Base-by-base conservation (phyloP, 2,113 vertebrate species). In the Ptychochromis oligacanthus region DNA sequence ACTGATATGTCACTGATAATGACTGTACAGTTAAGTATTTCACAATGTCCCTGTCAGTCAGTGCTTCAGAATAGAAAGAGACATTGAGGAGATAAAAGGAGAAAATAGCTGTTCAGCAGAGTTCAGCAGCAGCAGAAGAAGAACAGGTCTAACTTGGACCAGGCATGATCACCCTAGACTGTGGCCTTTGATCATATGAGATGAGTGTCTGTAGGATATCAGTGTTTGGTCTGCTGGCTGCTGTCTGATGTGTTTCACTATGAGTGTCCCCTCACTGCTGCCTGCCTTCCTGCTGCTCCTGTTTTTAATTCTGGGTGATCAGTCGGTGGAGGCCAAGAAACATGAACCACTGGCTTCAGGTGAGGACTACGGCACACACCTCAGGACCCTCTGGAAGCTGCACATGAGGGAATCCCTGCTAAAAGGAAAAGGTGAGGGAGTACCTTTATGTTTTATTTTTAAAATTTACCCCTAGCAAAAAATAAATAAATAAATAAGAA, bases 381-480 rank as follows among this genome's bases (percentile, higher is more conserved):
- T 94, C 38, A 77, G 34, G 76, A 75, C 56, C 38, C 82, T 90
- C 58, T 95, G 94, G 94, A 88, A 83, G 89, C 79, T 90, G 15
- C 90, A 91, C 70, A 38, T 94, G 40, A 93, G 61, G 70, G 92
- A 95, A n/a, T 15, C 70, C 6, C 65, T 76, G 61, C 77, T 84
- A n/a, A 89, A 61, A 75, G 81, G 57, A 38, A 87, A 89, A 91
- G 93, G 95, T 95, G 15, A 75, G 65, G n/a, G 7, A 26, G 24
- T 6, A 6, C 36, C 36, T 36, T 36, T 36, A 13, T 13, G 3
- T 46, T 46, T 46, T 10, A 10, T 40, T 40, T 40, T 40, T 10
- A 40, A 13, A 43, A 12, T 1, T 13, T 43, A 12, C 10, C 40
- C 2, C 40, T 43, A 10, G 10, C n/a, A n/a, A n/a, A n/a, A n/a